Percentiles rank a stretch among this genome's conserved stretches.
These are phyloP conservation scores for Cosmopolites sordidus DNA, from an alignment of 2,888 invertebrate species.

Conservation along the genomic window DNA sequence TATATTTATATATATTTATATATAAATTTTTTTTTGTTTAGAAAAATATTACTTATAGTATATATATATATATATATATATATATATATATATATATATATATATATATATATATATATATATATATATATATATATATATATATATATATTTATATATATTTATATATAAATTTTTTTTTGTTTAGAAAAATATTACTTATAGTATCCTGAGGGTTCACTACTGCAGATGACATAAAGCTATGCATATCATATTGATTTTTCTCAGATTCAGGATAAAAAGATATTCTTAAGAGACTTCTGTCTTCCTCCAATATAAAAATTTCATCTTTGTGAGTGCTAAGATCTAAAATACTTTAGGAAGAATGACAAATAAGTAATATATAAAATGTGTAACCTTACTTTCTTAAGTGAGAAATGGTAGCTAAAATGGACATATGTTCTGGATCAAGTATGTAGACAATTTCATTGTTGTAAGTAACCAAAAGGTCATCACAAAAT, in stretches of 20 bases:
- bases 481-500: constrained; percentile 67
- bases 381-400: constrained; percentile 41
- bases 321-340: constrained; percentile 69
- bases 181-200: too few relatives aligned
- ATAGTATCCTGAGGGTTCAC: too few relatives aligned
- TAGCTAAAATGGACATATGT: constrained; percentile 61
- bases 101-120: too few relatives aligned
- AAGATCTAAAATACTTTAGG: constrained; percentile 54
- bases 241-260: constrained; percentile 40
- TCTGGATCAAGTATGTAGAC: constrained; percentile 74
- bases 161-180: too few relatives aligned
- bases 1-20: too few relatives aligned
- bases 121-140: too few relatives aligned
- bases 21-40: too few relatives aligned
- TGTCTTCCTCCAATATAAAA: constrained; percentile 75
- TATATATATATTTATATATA: too few relatives aligned
- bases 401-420: constrained; percentile 60
- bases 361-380: constrained; percentile 6
- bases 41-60: too few relatives aligned
- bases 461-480: constrained; percentile 67
- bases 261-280: constrained; percentile 61
- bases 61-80: too few relatives aligned
- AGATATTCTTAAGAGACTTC: constrained; percentile 74
- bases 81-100: too few relatives aligned
- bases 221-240: not conserved